These are phyloP conservation scores for Melinopterus prodromus DNA, from an alignment of 2,888 invertebrate species.

Conservation along the genomic window DNA sequence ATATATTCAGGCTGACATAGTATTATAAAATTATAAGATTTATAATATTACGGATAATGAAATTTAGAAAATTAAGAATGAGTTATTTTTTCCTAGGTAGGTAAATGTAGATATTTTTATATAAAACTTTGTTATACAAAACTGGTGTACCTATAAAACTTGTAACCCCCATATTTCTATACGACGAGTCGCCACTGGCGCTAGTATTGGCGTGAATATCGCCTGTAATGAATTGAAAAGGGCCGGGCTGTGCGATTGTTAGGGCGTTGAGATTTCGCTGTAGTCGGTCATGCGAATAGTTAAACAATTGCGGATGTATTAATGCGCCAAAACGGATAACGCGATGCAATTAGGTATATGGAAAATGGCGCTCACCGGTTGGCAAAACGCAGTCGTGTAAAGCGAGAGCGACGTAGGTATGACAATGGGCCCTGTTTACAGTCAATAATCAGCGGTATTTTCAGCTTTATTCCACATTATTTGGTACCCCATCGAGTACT, in stretches of 20 bases:
- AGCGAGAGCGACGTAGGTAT: neutral
- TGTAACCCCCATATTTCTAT: too few species aligned
- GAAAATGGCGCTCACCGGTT: too few species aligned
- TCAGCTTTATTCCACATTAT: neutral
- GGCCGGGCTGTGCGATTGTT: neutral
- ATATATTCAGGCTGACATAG: too few species aligned
- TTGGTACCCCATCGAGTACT: neutral
- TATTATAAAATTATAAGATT: too few species aligned
- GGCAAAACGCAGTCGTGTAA: neutral
- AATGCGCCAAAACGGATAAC: conserved; percentile 7
- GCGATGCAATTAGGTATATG: conserved; percentile 6
- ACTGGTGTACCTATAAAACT: too few species aligned
- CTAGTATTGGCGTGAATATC: neutral
- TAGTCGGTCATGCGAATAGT: neutral
- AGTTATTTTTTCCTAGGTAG: too few species aligned
- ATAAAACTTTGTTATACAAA: too few species aligned
- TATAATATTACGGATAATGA: too few species aligned
- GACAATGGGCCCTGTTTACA: neutral
- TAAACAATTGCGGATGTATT: conserved; percentile 21
- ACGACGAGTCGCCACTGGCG: neutral
- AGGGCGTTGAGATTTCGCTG: neutral
- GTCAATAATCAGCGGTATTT: neutral
- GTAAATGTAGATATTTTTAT: too few species aligned
- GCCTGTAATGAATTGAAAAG: neutral
- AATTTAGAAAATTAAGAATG: too few species aligned